Conservation (phyloP, 2,888 invertebrate species). For the Rhamphomyia laevipes region DNA sequence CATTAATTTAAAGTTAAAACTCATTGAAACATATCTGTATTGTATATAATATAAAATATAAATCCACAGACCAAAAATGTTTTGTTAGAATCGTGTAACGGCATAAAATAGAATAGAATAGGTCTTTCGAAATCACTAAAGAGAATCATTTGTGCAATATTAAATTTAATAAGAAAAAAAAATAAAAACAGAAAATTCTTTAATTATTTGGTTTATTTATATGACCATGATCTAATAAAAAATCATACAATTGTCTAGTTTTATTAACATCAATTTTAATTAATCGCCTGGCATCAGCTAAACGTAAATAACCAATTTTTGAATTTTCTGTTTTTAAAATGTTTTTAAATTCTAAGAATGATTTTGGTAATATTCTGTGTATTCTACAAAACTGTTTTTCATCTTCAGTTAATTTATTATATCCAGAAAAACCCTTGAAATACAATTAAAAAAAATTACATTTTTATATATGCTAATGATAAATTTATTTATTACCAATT, state of each 20-base stretch:
- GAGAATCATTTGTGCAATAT: too few species aligned
- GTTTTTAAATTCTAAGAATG: constrained; percentile 66
- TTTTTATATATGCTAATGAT: not conserved
- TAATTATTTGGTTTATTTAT: not conserved
- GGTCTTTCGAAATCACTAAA: too few species aligned
- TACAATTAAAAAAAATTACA: not conserved
- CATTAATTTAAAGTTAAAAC: too few species aligned
- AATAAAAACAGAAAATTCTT: not conserved
- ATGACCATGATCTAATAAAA: constrained; percentile 37
- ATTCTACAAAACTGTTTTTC: constrained; percentile 70
- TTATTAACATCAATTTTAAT: constrained; percentile 91
- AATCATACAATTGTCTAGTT: constrained; percentile 77
- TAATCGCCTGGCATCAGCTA: constrained; percentile 70
- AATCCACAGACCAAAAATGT: too few species aligned
- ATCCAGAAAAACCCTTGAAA: constrained; percentile 65
- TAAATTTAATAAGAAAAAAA: too few species aligned
- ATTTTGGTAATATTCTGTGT: constrained; percentile 61
- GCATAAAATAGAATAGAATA: too few species aligned
- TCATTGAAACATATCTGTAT: too few species aligned
- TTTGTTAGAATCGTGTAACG: too few species aligned
- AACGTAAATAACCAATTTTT: constrained; percentile 58
- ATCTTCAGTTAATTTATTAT: constrained; percentile 53
- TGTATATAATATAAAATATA: too few species aligned
- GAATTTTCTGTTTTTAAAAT: constrained; percentile 63
- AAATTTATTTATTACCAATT: constrained; percentile 17